These are phyloP conservation scores for Maniola hyperantus DNA, from an alignment of 2,888 invertebrate species.

Conservation along the genomic window DNA sequence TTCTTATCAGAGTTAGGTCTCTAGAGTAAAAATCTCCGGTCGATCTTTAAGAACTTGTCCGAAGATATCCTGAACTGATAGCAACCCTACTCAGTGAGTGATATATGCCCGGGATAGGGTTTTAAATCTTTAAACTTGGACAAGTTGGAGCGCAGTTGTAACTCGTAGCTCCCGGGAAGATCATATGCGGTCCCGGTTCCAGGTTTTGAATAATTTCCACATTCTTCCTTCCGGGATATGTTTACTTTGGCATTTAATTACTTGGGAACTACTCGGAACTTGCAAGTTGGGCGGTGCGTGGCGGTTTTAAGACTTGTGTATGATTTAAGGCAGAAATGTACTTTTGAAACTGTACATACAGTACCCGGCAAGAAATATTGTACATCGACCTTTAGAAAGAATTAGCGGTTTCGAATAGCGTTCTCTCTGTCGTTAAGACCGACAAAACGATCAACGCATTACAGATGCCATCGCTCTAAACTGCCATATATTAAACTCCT, in stretches of 20 bases:
- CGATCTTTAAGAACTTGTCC: neutral
- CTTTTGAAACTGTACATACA: too few relatives aligned
- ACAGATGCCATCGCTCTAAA: too few relatives aligned
- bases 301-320: neutral
- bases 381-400: too few relatives aligned
- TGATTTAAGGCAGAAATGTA: neutral
- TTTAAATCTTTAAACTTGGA: constrained; percentile 52
- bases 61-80: neutral
- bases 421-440: too few relatives aligned
- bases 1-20: neutral
- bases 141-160: constrained; percentile 49
- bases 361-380: too few relatives aligned
- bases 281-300: neutral
- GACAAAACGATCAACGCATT: too few relatives aligned
- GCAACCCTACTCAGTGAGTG: constrained; percentile 23
- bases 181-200: constrained; percentile 26
- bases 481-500: too few relatives aligned
- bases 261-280: neutral
- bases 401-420: too few relatives aligned
- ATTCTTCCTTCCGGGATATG: neutral
- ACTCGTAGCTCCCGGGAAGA: constrained; percentile 41
- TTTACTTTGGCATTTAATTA: neutral
- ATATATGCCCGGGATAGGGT: constrained; percentile 39
- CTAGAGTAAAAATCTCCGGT: neutral
- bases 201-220: constrained; percentile 25